These are phyloP conservation scores for Dicaeum eximium DNA, from an alignment of 2,113 vertebrate species.

Conservation along the genomic window DNA sequence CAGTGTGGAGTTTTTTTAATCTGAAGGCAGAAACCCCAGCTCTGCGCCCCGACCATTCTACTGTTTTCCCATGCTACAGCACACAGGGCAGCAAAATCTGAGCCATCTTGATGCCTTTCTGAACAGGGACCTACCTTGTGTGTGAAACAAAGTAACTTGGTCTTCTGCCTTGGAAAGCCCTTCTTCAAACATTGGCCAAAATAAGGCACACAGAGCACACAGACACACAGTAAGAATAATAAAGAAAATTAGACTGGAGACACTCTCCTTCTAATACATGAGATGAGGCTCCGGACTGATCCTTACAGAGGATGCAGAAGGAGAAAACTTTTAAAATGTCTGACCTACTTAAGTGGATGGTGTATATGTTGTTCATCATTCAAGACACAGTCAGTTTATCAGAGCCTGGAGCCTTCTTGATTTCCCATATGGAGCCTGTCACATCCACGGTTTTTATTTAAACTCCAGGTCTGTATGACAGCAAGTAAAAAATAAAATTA, in stretches of 20 bases:
- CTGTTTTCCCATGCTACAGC: accelerated
- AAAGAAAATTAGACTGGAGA: neutral
- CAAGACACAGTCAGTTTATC: neutral
- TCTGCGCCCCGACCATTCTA: neutral
- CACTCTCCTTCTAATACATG: neutral
- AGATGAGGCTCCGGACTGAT: neutral
- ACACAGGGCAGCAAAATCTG: neutral
- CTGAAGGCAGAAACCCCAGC: neutral
- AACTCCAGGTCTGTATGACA: neutral
- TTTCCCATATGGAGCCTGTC: neutral
- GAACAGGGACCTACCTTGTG: neutral
- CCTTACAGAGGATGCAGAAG: neutral
- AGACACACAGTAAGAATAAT: neutral
- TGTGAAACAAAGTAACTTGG: neutral
- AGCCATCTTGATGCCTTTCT: neutral
- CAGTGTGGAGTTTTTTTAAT: accelerated
- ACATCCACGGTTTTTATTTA: neutral
- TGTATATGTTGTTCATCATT: neutral
- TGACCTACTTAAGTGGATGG: neutral
- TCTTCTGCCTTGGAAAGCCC: neutral
- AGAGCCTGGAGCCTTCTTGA: neutral
- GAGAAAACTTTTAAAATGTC: neutral
- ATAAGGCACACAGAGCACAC: neutral
- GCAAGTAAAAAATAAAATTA: neutral
- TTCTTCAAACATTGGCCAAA: neutral